Evolutionary conservation across 2,888 invertebrate genomes (phyloP), one percentile per base, ranked within the genome.

Genomic region (Callinectes sapidus): DNA sequence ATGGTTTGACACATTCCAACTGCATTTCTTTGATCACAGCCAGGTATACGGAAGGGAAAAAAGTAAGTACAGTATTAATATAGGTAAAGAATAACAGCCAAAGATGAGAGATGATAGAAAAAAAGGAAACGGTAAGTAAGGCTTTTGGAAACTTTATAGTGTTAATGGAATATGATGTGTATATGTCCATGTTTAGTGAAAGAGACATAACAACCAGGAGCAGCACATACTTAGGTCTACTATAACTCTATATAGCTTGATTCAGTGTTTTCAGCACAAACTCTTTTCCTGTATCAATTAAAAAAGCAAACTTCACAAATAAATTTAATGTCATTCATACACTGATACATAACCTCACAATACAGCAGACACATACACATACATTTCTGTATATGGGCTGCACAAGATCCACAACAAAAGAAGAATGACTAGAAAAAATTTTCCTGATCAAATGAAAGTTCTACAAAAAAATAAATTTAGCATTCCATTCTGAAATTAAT

Each of bases 271-370:
- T 71, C 1, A n/a, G 71, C 23, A 71, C 10, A 23, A 23, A 18
- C 5, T 61, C 23, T 61, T 71, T 71, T 28, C n/a, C 28, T 71
- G 23, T 10, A 71, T 71, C 71, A 71, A 71, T 28, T 28, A 28
- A 71, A 71, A 28, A 71, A 32, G 13, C 28, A 71, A 6, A 35
- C 35, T 81, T 81, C 14, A 81, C 35, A 81, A 81, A 81, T 81
- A 81, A 81, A 35, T 81, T 81, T 81, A 81, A 32, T 35, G 35
- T 13, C 81, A 81, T 81, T 81, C 81, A 81, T 81, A 81, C 81
- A 81, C 16, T 81, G 81, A 32, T 81, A 81, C 71, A 71, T 71
- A 81, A 81, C 32, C 16, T 81, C 32, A 35, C 35, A 81, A 81
- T 81, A 81, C 35, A 35, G 35, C 35, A 71, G 81, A 35, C 81